These are phyloP conservation scores for Promerops cafer DNA, from an alignment of 2,113 vertebrate species.

Conservation along the genomic window DNA sequence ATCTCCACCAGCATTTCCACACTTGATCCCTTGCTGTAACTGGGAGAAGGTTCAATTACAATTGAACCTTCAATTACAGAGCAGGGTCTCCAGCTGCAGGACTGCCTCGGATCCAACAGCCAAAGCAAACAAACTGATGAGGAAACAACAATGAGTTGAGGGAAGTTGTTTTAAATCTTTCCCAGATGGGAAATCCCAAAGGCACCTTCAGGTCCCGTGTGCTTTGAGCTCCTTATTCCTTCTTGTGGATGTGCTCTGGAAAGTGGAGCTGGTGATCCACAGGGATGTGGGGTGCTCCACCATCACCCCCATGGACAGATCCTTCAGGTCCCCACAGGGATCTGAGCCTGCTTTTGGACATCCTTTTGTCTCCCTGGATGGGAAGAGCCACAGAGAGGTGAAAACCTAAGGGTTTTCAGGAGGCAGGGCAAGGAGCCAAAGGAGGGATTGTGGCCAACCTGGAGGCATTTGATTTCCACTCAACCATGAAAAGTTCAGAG, in stretches of 20 bases:
- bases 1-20: background rate
- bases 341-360: background rate
- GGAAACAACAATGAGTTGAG: background rate
- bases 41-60: too few relatives aligned
- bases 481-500: background rate
- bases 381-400: background rate
- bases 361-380: background rate
- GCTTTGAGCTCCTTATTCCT: background rate
- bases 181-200: background rate
- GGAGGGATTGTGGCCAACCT: background rate
- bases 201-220: background rate
- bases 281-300: background rate
- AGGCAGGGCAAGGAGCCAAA: background rate
- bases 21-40: accelerated
- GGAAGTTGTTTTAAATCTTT: background rate
- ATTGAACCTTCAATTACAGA: too few relatives aligned
- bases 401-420: background rate
- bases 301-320: background rate
- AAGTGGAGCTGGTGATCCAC: background rate
- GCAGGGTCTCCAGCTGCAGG: background rate
- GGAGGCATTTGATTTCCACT: background rate
- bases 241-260: accelerated
- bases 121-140: background rate
- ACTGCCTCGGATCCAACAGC: background rate
- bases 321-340: background rate